Conservation (phyloP, 2,888 invertebrate species). For the Dasysyrphus albostriatus region DNA sequence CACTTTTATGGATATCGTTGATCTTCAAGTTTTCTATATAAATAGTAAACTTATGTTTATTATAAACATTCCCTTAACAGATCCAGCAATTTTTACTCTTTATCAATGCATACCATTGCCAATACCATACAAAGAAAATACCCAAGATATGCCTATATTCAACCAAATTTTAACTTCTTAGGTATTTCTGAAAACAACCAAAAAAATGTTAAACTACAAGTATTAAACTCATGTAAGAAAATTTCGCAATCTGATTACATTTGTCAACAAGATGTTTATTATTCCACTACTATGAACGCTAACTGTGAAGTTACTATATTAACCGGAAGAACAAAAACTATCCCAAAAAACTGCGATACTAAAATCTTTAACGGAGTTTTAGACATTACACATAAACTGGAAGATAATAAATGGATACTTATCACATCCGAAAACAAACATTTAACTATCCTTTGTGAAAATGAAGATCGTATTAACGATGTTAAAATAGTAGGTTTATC, state of each 20-base stretch:
- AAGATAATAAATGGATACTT: constrained; percentile 4
- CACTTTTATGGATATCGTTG: too few species aligned
- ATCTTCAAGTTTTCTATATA: constrained; percentile 2
- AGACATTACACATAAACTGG: not conserved
- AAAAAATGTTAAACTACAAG: not conserved
- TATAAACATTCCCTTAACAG: not conserved
- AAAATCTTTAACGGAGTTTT: not conserved
- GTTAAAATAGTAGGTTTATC: too few species aligned
- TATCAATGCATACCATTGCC: not conserved
- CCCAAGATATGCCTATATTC: not conserved
- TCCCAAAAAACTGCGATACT: not conserved
- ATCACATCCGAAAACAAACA: not conserved
- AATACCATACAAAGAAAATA: not conserved
- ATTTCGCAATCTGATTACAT: not conserved
- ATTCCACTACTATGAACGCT: not conserved
- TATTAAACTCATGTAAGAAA: not conserved
- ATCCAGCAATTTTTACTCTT: not conserved
- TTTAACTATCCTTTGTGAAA: not conserved
- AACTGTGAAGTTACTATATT: not conserved
- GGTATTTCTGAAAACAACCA: not conserved
- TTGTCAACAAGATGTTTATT: not conserved
- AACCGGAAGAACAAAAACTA: not conserved
- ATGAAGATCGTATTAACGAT: not conserved
- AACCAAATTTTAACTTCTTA: not conserved
- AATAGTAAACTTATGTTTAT: not conserved